Evolutionary conservation across 2,797 vertebrate genomes (phyloP).

Genomic region (Lepilemur ruficaudatus): DNA sequence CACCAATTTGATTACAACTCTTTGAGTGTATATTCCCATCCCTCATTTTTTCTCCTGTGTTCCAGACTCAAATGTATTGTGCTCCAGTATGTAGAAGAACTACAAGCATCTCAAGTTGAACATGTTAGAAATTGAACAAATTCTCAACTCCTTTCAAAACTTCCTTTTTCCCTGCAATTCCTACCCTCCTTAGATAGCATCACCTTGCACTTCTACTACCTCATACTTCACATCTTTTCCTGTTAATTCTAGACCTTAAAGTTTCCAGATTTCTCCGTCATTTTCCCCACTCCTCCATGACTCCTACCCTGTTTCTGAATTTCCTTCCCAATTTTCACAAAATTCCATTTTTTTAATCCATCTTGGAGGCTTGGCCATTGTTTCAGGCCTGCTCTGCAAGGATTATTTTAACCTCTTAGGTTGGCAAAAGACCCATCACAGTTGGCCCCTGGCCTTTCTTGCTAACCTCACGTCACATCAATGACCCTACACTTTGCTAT

Average conservation of each 20-base stretch:
- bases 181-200: not conserved
- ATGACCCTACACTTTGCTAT: not conserved
- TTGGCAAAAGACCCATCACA: not conserved
- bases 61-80: not conserved
- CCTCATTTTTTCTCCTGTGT: fast-evolving
- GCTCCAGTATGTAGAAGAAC: not conserved
- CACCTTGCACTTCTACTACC: not conserved
- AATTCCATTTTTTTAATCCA: not conserved
- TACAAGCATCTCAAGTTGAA: not conserved
- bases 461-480: not conserved
- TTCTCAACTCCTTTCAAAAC: not conserved
- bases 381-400: not conserved
- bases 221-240: not conserved
- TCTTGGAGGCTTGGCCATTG: not conserved
- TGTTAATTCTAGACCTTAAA: not conserved
- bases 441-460: not conserved
- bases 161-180: not conserved
- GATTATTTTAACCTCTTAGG: not conserved
- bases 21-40: not conserved
- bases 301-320: not conserved
- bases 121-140: not conserved
- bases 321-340: not conserved
- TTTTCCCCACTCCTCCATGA: not conserved
- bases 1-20: not conserved
- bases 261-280: not conserved